Evolutionary conservation across 2,113 vertebrate genomes (phyloP).

Genomic region (Riparia riparia): DNA sequence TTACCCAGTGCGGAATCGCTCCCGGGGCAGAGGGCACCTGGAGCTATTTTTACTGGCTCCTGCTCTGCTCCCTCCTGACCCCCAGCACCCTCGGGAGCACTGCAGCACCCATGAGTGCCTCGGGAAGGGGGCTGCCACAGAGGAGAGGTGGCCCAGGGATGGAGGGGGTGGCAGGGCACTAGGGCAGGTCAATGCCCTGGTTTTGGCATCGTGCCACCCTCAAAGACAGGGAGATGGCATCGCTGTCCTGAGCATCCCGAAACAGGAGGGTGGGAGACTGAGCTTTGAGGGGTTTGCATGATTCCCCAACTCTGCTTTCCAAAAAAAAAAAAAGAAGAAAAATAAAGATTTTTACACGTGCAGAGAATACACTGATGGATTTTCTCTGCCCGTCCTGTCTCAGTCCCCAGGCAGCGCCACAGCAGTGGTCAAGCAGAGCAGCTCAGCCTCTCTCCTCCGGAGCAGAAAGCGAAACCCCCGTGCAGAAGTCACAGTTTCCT

Average conservation of each 20-base stretch:
- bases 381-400: background rate
- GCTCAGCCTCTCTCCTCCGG: background rate
- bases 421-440: background rate
- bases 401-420: fast-evolving
- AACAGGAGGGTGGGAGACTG: background rate
- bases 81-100: background rate
- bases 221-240: background rate
- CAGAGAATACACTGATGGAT: fast-evolving
- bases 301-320: background rate
- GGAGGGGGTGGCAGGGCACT: background rate
- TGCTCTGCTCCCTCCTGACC: background rate
- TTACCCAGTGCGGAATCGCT: slow-evolving; percentile 9
- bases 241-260: background rate
- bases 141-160: background rate
- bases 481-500: slow-evolving; percentile 62
- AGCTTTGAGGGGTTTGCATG: fast-evolving
- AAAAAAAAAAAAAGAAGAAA: fast-evolving
- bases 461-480: slow-evolving; percentile 45
- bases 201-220: background rate
- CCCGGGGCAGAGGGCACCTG: slow-evolving; percentile 49
- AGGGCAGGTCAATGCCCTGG: background rate
- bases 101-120: background rate
- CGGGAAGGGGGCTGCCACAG: too few relatives aligned
- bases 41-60: slow-evolving; percentile 42
- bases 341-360: fast-evolving